These are phyloP conservation scores for Iguana delicatissima DNA, from an alignment of 2,797 vertebrate genomes.

Conservation along the genomic window DNA sequence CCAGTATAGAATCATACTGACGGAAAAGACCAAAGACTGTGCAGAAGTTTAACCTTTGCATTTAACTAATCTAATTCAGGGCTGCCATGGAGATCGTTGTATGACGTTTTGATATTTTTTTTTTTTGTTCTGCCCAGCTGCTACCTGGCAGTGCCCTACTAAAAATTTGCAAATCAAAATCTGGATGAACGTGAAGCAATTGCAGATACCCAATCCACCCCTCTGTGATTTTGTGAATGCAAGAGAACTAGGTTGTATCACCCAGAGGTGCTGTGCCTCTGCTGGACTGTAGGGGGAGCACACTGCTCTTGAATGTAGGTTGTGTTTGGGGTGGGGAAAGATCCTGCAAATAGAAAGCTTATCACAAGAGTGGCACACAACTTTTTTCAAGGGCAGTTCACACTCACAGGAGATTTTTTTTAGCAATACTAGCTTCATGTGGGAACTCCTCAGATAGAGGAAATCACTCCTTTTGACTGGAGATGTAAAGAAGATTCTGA, in stretches of 20 bases:
- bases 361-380: neutral
- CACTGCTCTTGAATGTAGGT: neutral
- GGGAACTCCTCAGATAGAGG: neutral
- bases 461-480: neutral
- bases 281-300: no score
- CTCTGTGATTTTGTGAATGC: neutral
- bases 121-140: neutral
- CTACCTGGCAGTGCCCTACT: neutral
- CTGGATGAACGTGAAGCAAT: no score
- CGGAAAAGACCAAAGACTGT: neutral
- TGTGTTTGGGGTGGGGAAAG: no score
- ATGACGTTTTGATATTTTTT: neutral
- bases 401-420: neutral
- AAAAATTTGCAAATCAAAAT: neutral
- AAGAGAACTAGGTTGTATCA: neutral
- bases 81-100: neutral
- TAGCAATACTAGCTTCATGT: neutral
- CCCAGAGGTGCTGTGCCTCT: neutral
- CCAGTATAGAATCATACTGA: neutral
- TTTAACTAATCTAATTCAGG: neutral
- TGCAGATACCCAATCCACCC: neutral
- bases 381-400: neutral
- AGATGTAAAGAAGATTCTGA: no score
- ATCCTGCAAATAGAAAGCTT: neutral
- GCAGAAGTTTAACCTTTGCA: neutral